Evolutionary conservation across 2,797 vertebrate species (phyloP).

Genomic region (Selene dorsalis): DNA sequence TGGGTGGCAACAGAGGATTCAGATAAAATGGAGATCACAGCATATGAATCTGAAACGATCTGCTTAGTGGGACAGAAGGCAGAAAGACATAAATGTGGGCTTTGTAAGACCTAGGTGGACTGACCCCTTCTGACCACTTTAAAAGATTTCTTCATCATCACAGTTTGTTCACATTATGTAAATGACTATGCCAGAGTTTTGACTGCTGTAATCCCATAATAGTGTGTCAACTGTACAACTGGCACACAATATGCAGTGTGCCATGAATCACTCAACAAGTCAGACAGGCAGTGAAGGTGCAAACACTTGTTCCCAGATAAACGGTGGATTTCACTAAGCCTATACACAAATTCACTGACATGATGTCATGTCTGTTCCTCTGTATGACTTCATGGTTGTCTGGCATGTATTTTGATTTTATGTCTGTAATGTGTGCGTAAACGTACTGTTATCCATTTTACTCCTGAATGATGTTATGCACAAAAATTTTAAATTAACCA

Average conservation of each 20-base stretch:
- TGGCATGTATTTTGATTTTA: neutral
- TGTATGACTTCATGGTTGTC: neutral
- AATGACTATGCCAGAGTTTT: neutral
- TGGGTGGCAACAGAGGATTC: neutral
- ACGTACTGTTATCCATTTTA: neutral
- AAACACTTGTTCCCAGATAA: neutral
- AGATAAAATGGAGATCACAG: neutral
- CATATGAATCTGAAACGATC: neutral
- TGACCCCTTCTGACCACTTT: neutral
- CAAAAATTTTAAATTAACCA: neutral
- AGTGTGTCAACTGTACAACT: neutral
- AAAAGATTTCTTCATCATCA: neutral
- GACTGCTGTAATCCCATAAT: conserved; percentile 2
- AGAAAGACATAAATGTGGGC: neutral
- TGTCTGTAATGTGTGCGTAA: neutral
- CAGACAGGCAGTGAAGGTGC: neutral
- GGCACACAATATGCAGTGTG: neutral
- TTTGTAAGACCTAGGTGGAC: neutral
- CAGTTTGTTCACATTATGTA: neutral
- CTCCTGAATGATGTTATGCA: neutral
- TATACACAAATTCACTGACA: neutral
- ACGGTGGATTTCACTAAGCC: neutral
- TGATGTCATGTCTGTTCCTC: conserved; percentile 28
- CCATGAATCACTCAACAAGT: conserved; percentile 26
- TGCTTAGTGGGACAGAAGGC: neutral